A percentile compares a stretch with the other conserved stretches of the same genome.
These are phyloP conservation scores for Chaenogobius annularis DNA, from an alignment of 2,113 vertebrate species.

Conservation along the genomic window DNA sequence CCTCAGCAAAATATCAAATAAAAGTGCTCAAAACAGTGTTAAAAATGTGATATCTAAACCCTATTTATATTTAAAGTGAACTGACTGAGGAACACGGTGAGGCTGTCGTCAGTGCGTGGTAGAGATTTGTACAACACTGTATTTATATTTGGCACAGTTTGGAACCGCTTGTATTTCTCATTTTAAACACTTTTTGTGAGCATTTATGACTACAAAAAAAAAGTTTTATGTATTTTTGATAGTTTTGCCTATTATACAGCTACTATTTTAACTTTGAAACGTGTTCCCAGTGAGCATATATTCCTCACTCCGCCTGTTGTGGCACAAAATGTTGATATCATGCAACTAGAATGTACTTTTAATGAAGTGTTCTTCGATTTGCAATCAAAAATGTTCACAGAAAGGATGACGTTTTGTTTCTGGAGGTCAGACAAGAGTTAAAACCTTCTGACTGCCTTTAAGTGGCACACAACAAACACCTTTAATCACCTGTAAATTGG, in stretches of 20 bases:
- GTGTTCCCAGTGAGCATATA: too few relatives aligned
- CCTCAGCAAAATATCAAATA: too few relatives aligned
- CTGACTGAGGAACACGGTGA: background rate
- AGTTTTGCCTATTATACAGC: background rate
- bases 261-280: background rate
- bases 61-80: too few relatives aligned
- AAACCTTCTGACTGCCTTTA: background rate
- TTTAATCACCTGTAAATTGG: too few relatives aligned
- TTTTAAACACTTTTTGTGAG: background rate
- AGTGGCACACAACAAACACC: background rate
- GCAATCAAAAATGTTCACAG: background rate
- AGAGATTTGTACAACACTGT: background rate
- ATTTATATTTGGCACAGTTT: background rate
- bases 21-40: background rate
- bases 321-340: background rate
- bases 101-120: too few relatives aligned
- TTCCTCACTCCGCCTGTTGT: background rate
- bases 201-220: background rate
- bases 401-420: too few relatives aligned
- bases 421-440: background rate
- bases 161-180: background rate
- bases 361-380: background rate
- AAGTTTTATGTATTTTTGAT: background rate
- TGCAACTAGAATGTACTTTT: background rate
- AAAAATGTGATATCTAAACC: background rate